Conservation (phyloP, 2,797 vertebrate genomes). For the Ptychobarbus kaznakovi region DNA sequence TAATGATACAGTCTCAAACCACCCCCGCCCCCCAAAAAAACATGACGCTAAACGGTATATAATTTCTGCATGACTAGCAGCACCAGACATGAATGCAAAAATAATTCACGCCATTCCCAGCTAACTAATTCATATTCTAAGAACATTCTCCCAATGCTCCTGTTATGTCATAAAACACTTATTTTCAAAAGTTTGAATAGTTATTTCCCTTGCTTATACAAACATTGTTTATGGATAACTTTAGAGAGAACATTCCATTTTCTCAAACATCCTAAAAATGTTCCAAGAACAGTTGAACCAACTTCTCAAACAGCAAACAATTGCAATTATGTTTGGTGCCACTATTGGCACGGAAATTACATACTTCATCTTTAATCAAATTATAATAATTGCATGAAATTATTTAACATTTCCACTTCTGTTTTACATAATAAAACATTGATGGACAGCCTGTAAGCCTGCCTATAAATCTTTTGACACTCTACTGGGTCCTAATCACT, state of each 20-base stretch:
- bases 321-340: not conserved
- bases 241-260: not conserved
- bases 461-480: not conserved
- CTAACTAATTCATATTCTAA: not conserved
- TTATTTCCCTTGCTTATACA: not conserved
- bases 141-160: not conserved
- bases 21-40: not conserved
- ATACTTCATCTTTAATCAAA: not conserved
- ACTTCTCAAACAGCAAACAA: not conserved
- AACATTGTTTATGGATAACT: not conserved
- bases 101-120: not conserved
- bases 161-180: not conserved
- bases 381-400: not conserved
- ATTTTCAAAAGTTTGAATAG: not conserved
- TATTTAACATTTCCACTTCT: not conserved
- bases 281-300: not conserved
- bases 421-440: slow-evolving; percentile 23
- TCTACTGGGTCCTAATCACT: not conserved
- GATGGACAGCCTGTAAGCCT: not conserved
- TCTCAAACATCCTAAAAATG: not conserved
- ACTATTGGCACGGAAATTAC: not conserved
- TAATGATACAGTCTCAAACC: too few relatives aligned
- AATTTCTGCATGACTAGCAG: not conserved
- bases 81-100: not conserved
- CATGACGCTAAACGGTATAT: not conserved